Evolutionary conservation across 2,888 invertebrate genomes (phyloP), one percentile per base, ranked within the genome.

Genomic region (Muscina levida): DNA sequence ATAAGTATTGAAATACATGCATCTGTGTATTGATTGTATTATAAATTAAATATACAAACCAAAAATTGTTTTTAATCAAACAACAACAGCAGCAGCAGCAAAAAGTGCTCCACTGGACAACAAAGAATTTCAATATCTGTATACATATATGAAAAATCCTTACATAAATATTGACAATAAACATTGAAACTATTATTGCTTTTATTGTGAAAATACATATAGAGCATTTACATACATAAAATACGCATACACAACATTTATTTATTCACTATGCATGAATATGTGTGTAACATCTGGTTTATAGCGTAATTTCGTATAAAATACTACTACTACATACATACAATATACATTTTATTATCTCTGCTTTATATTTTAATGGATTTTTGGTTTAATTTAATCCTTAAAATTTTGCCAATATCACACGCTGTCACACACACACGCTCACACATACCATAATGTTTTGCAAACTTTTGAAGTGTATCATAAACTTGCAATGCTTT

Each of bases 231-330:
- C 37, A 79, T 62, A 44, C 57, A 79, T 19, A 42, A 2, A n/a
- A 8, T n/a, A 44, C 17, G 10, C 48, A 48, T 48, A 53, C 15
- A 15, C 2, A 8, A 3, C 31, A 31, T 24, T 65, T 79, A 51
- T 71, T 75, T 51, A 71, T 72, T 39, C 19, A 75, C 66, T 67
- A 59, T 67, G n/a, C 15, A 66, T 31, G 73, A 24, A 22, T 56
- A 75, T 67, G 66, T 68, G 24, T 5, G 11, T 75, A 80, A 71
- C 73, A 77, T 72, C 70, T 77, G 80, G 39, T 67, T 72, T 73
- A 59, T 37, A 31, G 8, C 31, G 31, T 31, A 5, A 31, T 31
- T n/a, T n/a, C n/a, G n/a, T n/a, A n/a, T n/a, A n/a, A n/a, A n/a
- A n/a, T n/a, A n/a, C n/a, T n/a, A n/a, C n/a, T n/a, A n/a, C n/a